Evolutionary conservation across 37 sponge, comb jelly and placozoan genomes (phyloP).

Genomic region (Bolinopsis microptera): DNA sequence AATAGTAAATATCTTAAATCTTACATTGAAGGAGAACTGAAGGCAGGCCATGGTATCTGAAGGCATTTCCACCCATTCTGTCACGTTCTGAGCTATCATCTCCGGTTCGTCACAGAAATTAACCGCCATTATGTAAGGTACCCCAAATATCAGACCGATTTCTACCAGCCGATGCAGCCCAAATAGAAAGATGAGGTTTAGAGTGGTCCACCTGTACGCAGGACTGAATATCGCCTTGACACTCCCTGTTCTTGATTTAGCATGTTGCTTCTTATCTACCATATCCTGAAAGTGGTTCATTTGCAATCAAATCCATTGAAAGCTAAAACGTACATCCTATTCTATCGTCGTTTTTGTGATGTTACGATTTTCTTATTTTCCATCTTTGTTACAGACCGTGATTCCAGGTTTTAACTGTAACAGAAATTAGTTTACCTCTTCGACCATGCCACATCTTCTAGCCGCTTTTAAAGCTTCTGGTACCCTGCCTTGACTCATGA

Average conservation of each 20-base stretch:
- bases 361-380: no score
- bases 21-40: background rate
- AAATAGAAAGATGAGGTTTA: background rate
- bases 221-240: background rate
- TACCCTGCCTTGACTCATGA: no score
- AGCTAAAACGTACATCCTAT: no score
- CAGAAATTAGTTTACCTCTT: no score
- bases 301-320: no score
- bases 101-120: background rate
- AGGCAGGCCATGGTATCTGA: background rate
- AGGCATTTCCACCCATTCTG: background rate
- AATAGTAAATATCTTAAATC: no score
- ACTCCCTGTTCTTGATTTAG: background rate
- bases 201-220: background rate
- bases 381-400: no score
- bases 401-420: no score
- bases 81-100: background rate
- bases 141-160: background rate
- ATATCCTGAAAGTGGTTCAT: background rate
- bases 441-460: background rate
- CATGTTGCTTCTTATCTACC: background rate
- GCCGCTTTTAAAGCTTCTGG: background rate
- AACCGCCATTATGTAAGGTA: background rate
- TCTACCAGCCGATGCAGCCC: background rate
- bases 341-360: no score